phyloP scores from a whole-genome alignment of 2,888 invertebrate species.

The Laothoe populi region DNA sequence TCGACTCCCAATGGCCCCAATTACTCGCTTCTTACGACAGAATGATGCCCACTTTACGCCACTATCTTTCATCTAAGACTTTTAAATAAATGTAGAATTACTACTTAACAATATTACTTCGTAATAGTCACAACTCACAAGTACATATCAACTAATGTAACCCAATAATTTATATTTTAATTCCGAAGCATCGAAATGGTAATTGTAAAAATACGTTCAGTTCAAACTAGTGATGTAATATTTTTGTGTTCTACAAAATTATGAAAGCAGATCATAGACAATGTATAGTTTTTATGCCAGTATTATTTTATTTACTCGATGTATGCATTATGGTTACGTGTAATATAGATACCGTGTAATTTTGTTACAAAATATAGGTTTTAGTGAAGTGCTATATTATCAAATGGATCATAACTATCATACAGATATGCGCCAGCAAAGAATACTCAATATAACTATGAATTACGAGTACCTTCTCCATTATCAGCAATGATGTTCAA shows the following conservation, averaged over 20 bases:
- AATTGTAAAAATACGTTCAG: not conserved
- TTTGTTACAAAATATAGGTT: conserved; percentile 9
- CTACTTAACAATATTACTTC: not conserved
- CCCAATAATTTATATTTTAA: not conserved
- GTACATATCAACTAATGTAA: not conserved
- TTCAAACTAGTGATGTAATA: conserved; percentile 5
- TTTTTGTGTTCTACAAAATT: conserved; percentile 12
- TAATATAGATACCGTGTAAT: not conserved
- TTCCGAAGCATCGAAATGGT: not conserved
- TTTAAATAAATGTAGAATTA: not conserved
- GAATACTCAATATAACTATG: too few relatives aligned
- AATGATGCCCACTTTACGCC: too few relatives aligned
- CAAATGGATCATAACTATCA: too few relatives aligned
- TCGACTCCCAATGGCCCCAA: too few relatives aligned
- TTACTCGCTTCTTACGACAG: too few relatives aligned
- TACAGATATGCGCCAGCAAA: too few relatives aligned
- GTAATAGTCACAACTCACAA: not conserved
- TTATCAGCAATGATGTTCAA: not conserved
- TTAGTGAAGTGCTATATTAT: not conserved
- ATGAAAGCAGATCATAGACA: conserved; percentile 8
- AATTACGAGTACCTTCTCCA: not conserved
- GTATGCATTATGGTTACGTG: conserved; percentile 20
- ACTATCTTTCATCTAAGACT: too few relatives aligned
- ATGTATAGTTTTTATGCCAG: conserved; percentile 1
- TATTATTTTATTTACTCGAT: not conserved